phyloP scores from a whole-genome alignment of 35 echinoderm and acorn worm genomes.

The Heliocidaris erythrogramma region DNA sequence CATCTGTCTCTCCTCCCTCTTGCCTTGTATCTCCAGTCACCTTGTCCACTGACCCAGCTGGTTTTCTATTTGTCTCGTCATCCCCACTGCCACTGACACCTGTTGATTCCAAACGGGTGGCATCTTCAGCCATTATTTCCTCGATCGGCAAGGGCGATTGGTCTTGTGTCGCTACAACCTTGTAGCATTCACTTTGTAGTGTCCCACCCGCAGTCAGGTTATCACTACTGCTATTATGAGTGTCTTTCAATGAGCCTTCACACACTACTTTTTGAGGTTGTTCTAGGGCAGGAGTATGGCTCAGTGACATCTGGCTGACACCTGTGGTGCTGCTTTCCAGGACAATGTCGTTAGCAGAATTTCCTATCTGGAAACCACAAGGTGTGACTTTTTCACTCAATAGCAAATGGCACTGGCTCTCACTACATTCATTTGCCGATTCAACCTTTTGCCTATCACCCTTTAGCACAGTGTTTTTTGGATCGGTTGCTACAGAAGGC shows the following conservation, averaged over 20 bases:
- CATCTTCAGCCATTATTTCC: constrained; percentile 29
- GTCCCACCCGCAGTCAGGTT: not conserved
- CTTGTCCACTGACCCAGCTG: not conserved
- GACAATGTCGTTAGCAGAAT: not conserved
- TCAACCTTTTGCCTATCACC: not conserved
- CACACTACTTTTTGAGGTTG: not conserved
- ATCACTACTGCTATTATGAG: not conserved
- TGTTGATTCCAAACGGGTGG: not conserved
- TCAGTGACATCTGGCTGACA: not conserved
- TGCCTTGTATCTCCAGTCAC: not conserved
- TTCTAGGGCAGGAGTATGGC: not conserved
- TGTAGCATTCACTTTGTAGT: not conserved
- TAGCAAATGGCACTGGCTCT: not conserved
- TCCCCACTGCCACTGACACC: constrained; percentile 34
- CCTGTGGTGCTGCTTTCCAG: not conserved
- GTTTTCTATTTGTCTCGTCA: not conserved
- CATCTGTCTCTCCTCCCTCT: constrained; percentile 13
- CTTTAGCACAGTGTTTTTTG: not conserved
- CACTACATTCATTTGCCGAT: not conserved
- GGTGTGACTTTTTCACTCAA: not conserved
- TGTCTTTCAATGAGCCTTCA: not conserved
- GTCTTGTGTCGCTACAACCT: not conserved
- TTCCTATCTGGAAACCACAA: not conserved
- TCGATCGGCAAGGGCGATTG: not conserved
- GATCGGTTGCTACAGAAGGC: not conserved